Conservation (phyloP, 2,113 vertebrate species). For the Nettapus auritus region DNA sequence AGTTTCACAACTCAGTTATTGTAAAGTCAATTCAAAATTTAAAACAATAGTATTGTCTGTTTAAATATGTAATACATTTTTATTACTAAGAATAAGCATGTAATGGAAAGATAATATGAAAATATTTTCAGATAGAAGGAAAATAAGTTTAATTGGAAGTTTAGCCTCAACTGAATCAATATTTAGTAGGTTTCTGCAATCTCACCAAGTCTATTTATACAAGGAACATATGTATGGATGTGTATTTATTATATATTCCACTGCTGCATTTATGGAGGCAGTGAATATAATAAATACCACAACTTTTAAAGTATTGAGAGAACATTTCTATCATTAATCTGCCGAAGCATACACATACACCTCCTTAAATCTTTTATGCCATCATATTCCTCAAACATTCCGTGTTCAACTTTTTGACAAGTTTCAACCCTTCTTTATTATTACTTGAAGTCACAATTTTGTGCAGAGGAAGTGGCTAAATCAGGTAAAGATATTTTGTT, state of each 20-base stretch:
- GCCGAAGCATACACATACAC: background rate
- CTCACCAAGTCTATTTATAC: background rate
- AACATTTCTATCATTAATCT: background rate
- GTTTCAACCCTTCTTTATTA: background rate
- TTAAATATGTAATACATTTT: background rate
- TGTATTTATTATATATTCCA: background rate
- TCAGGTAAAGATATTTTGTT: background rate
- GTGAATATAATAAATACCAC: background rate
- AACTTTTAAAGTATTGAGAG: slow-evolving; percentile 11
- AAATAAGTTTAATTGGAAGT: slow-evolving; percentile 12
- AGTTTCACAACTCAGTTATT: background rate
- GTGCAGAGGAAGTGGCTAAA: background rate
- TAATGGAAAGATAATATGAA: background rate
- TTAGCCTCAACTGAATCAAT: background rate
- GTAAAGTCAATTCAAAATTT: background rate
- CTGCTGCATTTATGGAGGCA: background rate
- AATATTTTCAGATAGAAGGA: background rate
- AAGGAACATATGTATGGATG: background rate
- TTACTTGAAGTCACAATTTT: background rate
- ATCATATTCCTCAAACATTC: background rate
- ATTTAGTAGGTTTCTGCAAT: background rate
- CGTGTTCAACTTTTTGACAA: background rate
- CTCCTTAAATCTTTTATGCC: slow-evolving; percentile 13
- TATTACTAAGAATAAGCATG: background rate
- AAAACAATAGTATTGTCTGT: background rate